Base-by-base conservation (phyloP, 2,888 invertebrate genomes). In the Rhamphomyia laevipes region DNA sequence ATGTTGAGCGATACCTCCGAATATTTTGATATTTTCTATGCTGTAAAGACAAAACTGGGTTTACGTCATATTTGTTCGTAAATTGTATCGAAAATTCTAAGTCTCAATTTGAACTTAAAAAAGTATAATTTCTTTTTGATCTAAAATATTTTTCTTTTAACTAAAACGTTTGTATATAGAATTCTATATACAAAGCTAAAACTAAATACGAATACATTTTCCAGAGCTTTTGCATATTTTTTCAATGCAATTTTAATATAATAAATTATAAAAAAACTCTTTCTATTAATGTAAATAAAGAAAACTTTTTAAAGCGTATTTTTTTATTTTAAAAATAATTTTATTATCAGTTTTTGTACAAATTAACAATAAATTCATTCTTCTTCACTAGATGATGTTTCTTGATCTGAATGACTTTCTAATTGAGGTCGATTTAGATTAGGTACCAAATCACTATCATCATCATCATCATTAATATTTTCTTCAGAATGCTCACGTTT, bases 401-500 rank as follows among this genome's bases (percentile, higher is more conserved):
- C 53, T 7, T 57, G 57, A 13, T 17, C 2, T 13, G 4, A 16
- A 1, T 53, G 53, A 1, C 54, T 46, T 2, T 53, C 35, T n/a
- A 35, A 9, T 41, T 50, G 54, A 0, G 62, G 64, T 1, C 65
- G 58, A 53, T 63, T 63, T 16, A 59, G 56, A 45, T 67, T 67
- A 9, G 62, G 61, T 45, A 62, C 53, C 11, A 58, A 58, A 35
- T 61, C 61, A 7, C 5, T n/a, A 61, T 59, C 61, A 31, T 64
- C 63, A 38, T 51, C 53, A 40, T 51, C 53, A 45, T 63, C 57
- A 47, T 48, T 51, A 50, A 57, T 56, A 49, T 56, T 57, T 21
- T 58, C 57, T 45, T 57, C 57, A 13, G 58, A 58, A 50, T 57
- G 58, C 47, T 59, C 67, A 59, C 59, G 67, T 61, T 59, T 59